These are phyloP conservation scores for Meiosimyza decipiens DNA, from an alignment of 2,888 invertebrate genomes.

Conservation along the genomic window DNA sequence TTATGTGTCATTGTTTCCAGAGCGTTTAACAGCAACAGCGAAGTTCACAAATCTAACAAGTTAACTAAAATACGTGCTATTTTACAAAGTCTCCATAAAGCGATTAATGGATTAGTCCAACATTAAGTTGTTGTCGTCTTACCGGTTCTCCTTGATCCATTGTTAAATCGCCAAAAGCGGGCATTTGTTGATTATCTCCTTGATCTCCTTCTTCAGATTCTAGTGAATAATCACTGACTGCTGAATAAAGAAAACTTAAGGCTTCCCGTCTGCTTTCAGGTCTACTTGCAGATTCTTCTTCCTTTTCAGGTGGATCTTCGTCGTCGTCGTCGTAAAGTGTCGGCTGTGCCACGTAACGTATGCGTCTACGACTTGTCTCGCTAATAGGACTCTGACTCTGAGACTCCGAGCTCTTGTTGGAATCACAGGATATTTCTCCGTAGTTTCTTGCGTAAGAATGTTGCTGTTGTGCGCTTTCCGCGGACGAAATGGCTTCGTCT, in stretches of 20 bases:
- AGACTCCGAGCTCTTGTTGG: conserved; percentile 52
- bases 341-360: conserved; percentile 68
- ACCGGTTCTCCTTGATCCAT: conserved; percentile 67
- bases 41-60: no score
- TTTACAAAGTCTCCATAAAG: no score
- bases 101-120: no score
- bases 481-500: conserved; percentile 55
- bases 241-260: conserved; percentile 55
- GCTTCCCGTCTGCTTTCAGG: conserved; percentile 61
- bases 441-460: conserved; percentile 2
- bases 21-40: no score
- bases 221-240: conserved; percentile 67
- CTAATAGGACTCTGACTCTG: conserved; percentile 58
- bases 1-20: no score
- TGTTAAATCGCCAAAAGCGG: conserved; percentile 65
- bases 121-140: conserved; percentile 45
- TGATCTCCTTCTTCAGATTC: conserved; percentile 66
- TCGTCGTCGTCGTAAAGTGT: conserved; percentile 70
- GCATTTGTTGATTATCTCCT: conserved; percentile 68
- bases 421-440: conserved; percentile 30
- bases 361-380: conserved; percentile 68
- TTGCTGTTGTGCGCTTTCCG: conserved; percentile 55
- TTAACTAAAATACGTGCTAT: no score
- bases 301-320: conserved; percentile 39
- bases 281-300: conserved; percentile 48